phyloP scores from a whole-genome alignment of 2,113 vertebrate genomes.

The Lampris incognitus region DNA sequence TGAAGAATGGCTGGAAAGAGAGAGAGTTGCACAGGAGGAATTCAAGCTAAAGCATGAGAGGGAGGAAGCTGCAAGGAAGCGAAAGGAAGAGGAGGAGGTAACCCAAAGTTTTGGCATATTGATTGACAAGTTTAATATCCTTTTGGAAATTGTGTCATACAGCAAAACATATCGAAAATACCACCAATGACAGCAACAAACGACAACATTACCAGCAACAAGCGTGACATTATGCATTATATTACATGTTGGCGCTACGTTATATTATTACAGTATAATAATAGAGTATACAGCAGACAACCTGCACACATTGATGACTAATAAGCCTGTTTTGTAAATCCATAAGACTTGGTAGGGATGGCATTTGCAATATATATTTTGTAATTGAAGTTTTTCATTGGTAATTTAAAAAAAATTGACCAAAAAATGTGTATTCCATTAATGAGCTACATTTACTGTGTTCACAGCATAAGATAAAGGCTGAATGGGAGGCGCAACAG shows the following conservation, averaged over 20 bases:
- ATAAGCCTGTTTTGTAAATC: no score
- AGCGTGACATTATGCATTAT: no score
- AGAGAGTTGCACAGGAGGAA: constrained; percentile 91
- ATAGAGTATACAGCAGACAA: not conserved
- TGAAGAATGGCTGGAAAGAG: constrained; percentile 91
- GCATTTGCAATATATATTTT: not conserved
- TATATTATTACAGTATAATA: no score
- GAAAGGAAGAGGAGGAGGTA: constrained; percentile 94
- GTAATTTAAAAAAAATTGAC: not conserved
- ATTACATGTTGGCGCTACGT: no score
- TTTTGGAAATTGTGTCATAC: no score
- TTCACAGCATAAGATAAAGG: constrained; percentile 89
- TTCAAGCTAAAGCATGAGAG: constrained; percentile 87
- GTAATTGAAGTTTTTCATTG: not conserved
- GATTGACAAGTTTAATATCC: no score
- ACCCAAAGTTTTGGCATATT: not conserved
- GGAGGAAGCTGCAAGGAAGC: constrained; percentile 87
- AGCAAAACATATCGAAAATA: no score
- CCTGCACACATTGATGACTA: no score
- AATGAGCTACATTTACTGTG: constrained; percentile 6
- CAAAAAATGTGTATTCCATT: not conserved
- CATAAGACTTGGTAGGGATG: not conserved
- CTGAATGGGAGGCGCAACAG: constrained; percentile 96
- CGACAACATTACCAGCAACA: no score
- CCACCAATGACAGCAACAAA: no score